A percentile compares a stretch with the other conserved stretches of the same genome.
These are phyloP conservation scores for Drosophila chauvacae DNA, from an alignment of 1,140 invertebrate species.

Conservation along the genomic window DNA sequence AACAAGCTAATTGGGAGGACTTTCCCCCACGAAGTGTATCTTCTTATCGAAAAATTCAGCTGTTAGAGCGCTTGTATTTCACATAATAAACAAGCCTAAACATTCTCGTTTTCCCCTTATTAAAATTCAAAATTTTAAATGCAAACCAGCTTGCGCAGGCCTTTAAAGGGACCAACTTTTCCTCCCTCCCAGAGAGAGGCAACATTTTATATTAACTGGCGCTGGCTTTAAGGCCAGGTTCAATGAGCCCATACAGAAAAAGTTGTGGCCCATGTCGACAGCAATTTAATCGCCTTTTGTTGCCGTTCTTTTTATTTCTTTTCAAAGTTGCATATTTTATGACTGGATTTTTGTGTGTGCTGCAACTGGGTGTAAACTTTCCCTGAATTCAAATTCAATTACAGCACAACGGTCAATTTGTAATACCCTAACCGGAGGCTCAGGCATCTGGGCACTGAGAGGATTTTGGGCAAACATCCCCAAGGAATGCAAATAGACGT, in stretches of 20 bases:
- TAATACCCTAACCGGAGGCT: constrained; percentile 21
- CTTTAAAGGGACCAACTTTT: constrained; percentile 18
- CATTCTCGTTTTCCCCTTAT: not conserved
- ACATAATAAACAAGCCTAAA: not conserved
- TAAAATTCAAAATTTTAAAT: constrained; percentile 14
- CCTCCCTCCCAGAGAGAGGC: not conserved
- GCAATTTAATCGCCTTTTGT: constrained; percentile 50
- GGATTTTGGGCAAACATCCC: constrained; percentile 30
- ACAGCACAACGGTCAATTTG: constrained; percentile 35
- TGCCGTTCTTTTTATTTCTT: constrained; percentile 44
- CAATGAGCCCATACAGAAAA: constrained; percentile 42
- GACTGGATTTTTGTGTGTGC: constrained; percentile 21
- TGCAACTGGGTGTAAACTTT: constrained; percentile 51
- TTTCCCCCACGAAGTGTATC: not conserved
- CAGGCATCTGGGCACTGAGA: constrained; percentile 12
- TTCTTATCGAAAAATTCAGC: not conserved
- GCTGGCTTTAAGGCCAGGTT: constrained; percentile 29
- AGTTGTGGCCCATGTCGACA: constrained; percentile 36
- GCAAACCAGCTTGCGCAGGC: not conserved
- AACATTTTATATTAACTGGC: constrained; percentile 42
- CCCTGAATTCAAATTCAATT: constrained; percentile 49
- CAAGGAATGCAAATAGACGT: constrained; percentile 14
- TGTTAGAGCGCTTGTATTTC: not conserved
- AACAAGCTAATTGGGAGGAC: not conserved
- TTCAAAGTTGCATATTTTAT: constrained; percentile 56